phyloP scores from a whole-genome alignment of 64 coral and sea anemone genomes.

The Pocillopora verrucosa region DNA sequence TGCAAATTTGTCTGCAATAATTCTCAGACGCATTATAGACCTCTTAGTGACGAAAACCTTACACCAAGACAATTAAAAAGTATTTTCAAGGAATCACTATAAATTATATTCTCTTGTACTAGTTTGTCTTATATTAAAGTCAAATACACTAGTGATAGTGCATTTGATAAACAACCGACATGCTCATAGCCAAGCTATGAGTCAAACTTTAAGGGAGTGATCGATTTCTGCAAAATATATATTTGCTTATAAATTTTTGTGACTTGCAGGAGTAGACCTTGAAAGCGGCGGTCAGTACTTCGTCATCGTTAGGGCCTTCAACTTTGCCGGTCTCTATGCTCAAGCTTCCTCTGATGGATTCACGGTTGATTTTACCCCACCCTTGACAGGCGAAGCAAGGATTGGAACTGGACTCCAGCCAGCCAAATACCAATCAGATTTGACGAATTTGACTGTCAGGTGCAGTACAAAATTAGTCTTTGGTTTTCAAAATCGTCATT shows the following conservation, averaged over 20 bases:
- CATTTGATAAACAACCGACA: background rate
- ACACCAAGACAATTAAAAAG: no score
- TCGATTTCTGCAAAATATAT: background rate
- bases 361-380: conserved; percentile 74
- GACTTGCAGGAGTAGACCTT: conserved; percentile 42
- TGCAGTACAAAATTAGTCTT: background rate
- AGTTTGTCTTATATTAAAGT: no score
- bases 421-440: background rate
- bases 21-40: no score
- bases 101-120: no score
- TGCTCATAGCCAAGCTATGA: background rate
- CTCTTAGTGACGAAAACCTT: no score
- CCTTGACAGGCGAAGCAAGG: conserved; percentile 9
- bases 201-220: background rate
- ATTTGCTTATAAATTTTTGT: background rate
- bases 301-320: conserved; percentile 56
- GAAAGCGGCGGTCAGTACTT: conserved; percentile 44
- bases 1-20: no score
- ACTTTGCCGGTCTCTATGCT: conserved; percentile 55
- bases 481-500: background rate
- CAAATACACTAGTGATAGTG: no score
- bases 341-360: conserved; percentile 72
- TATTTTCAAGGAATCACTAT: no score
- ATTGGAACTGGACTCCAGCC: background rate
- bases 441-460: background rate